phyloP scores from a whole-genome alignment of 1,140 invertebrate species.

The Tetragonula clypearis region DNA sequence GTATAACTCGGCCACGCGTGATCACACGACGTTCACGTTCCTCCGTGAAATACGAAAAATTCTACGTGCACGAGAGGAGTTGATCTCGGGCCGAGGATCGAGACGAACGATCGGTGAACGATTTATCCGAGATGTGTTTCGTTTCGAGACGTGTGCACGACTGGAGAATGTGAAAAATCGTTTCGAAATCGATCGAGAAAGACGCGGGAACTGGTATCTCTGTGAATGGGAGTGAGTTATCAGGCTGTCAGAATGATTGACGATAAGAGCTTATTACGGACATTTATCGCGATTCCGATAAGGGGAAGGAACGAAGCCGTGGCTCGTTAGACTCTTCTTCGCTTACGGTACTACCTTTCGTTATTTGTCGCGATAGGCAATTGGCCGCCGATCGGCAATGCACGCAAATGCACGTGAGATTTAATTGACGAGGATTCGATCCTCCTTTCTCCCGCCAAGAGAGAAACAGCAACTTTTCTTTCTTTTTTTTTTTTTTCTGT shows the following conservation, averaged over 20 bases:
- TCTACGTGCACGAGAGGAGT: neutral
- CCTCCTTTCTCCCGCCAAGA: too few species aligned
- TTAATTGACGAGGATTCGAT: neutral
- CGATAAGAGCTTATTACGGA: conserved; percentile 24
- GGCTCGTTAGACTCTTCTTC: conserved; percentile 1
- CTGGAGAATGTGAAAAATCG: neutral
- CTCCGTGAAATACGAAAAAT: neutral
- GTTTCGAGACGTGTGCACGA: neutral
- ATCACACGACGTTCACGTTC: too few species aligned
- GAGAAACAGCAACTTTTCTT: too few species aligned
- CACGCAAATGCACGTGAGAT: neutral
- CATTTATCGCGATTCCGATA: conserved; percentile 36
- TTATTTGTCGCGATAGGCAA: neutral
- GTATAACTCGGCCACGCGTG: too few species aligned
- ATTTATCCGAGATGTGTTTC: neutral
- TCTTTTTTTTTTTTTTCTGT: neutral
- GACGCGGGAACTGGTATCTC: neutral
- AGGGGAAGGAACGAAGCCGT: neutral
- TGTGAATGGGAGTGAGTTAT: conserved; percentile 30
- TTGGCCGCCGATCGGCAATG: neutral
- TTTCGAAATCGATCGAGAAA: neutral
- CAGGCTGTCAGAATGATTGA: conserved; percentile 24
- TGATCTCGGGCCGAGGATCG: too few species aligned
- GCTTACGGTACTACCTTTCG: neutral
- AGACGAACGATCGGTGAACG: neutral